Conservation (phyloP, 1,140 invertebrate species). For the Drosophila pseudoananassae region DNA sequence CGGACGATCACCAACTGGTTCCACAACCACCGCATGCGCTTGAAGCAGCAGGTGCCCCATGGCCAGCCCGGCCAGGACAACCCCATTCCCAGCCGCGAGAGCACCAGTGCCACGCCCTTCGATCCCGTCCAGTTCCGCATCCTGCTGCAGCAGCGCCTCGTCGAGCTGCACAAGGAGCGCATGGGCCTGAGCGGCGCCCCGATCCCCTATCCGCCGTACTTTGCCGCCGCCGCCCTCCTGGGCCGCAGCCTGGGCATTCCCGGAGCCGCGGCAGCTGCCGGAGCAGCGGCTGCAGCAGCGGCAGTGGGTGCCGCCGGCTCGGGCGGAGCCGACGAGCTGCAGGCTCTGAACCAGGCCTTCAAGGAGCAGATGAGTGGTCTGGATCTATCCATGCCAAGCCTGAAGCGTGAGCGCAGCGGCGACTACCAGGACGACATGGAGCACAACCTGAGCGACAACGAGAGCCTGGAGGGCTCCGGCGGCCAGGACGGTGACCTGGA, state of each 20-base stretch:
- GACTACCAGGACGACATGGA: slow-evolving; percentile 90
- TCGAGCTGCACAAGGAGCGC: slow-evolving; percentile 93
- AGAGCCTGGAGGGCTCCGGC: slow-evolving; percentile 86
- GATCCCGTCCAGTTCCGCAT: slow-evolving; percentile 96
- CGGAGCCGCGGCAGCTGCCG: slow-evolving; percentile 86
- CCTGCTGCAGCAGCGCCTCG: slow-evolving; percentile 92
- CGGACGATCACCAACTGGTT: slow-evolving; percentile 99
- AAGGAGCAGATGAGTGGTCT: slow-evolving; percentile 92
- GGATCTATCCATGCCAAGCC: slow-evolving; percentile 91
- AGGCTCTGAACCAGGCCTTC: slow-evolving; percentile 86
- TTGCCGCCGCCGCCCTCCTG: slow-evolving; percentile 89
- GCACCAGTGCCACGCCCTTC: slow-evolving; percentile 89
- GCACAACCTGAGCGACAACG: slow-evolving; percentile 90
- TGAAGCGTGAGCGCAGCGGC: slow-evolving; percentile 89
- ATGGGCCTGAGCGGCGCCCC: slow-evolving; percentile 90
- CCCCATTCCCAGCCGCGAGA: slow-evolving; percentile 88
- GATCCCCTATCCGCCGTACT: slow-evolving; percentile 89
- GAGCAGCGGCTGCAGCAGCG: slow-evolving; percentile 75
- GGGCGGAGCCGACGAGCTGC: slow-evolving; percentile 84
- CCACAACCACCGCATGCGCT: slow-evolving; percentile 99
- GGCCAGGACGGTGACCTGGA: slow-evolving; percentile 74
- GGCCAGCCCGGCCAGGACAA: slow-evolving; percentile 87
- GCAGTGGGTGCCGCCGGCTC: slow-evolving; percentile 78
- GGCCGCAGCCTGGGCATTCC: slow-evolving; percentile 85
- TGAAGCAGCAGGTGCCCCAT: slow-evolving; percentile 95